A percentile compares a stretch with the other conserved stretches of the same genome.
Conservation (phyloP, 1,140 invertebrate species). For the Choristoneura fumiferana region DNA sequence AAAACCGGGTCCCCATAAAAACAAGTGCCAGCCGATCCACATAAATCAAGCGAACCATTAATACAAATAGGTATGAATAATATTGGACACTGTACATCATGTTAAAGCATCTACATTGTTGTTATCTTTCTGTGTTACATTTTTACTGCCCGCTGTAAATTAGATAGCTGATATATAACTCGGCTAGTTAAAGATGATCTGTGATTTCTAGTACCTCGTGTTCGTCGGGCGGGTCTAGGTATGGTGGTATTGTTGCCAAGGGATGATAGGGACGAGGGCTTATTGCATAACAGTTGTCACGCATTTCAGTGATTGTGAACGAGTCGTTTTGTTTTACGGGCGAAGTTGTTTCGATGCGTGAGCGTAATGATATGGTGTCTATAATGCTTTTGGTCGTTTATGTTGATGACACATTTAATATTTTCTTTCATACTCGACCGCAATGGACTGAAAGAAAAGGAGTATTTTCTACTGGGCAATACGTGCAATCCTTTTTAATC, state of each 20-base stretch:
- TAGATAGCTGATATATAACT: slow-evolving; percentile 29
- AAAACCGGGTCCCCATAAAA: not conserved
- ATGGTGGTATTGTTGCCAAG: not conserved
- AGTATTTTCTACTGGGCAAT: too few species aligned
- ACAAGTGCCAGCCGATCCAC: not conserved
- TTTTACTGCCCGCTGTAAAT: slow-evolving; percentile 35
- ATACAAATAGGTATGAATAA: slow-evolving; percentile 1
- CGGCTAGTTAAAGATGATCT: slow-evolving; percentile 18
- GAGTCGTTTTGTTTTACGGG: slow-evolving; percentile 28
- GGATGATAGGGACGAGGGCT: slow-evolving; percentile 14
- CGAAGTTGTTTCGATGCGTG: slow-evolving; percentile 1
- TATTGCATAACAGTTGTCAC: slow-evolving; percentile 37
- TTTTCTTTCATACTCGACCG: too few species aligned
- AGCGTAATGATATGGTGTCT: not conserved
- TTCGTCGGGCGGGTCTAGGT: slow-evolving; percentile 9
- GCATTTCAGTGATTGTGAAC: slow-evolving; percentile 26
- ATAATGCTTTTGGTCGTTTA: not conserved
- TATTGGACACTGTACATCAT: slow-evolving; percentile 3
- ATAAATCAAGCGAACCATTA: not conserved
- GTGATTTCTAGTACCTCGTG: not conserved
- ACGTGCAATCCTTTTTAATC: too few species aligned
- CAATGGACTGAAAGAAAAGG: too few species aligned
- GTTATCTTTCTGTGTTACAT: slow-evolving; percentile 31
- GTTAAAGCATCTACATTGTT: slow-evolving; percentile 20
- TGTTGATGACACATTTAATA: too few species aligned